These are phyloP conservation scores for Tachuris rubrigastra DNA, from an alignment of 2,113 vertebrate species.

Conservation along the genomic window DNA sequence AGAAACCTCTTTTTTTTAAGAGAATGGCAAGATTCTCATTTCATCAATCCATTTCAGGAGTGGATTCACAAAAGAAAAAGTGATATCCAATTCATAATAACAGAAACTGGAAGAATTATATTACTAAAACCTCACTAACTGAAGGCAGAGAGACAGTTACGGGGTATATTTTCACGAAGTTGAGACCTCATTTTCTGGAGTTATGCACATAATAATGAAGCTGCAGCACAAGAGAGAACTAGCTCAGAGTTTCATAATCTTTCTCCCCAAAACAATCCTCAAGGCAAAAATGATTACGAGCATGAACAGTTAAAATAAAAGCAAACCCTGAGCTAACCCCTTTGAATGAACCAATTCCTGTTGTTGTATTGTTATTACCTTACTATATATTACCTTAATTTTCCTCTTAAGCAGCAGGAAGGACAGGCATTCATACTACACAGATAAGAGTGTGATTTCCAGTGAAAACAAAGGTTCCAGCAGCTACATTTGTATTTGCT, in stretches of 20 bases:
- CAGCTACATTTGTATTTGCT: background rate
- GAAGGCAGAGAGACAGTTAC: background rate
- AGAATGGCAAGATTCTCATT: background rate
- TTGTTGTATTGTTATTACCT: constrained; percentile 14
- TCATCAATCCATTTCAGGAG: background rate
- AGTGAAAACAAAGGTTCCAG: constrained; percentile 30
- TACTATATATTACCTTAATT: constrained; percentile 27
- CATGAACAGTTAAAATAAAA: constrained; percentile 14
- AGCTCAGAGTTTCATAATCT: background rate
- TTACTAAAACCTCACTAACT: background rate
- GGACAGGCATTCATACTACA: background rate
- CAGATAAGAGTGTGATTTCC: constrained; percentile 22
- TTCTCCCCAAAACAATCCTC: background rate
- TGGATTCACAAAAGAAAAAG: background rate
- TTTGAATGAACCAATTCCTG: background rate
- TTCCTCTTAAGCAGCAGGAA: constrained; percentile 41
- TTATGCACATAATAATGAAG: background rate
- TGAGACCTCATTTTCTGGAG: background rate
- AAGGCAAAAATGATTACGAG: background rate
- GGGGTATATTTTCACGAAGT: background rate
- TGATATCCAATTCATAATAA: background rate
- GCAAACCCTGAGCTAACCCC: background rate
- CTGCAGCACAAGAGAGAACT: background rate
- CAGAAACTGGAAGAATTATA: background rate
- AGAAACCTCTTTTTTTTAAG: background rate